A percentile compares a stretch with the other conserved stretches of the same genome.
Conservation (phyloP, 92 coral and sea anemone genomes). For the Zoanthus sansibaricus region DNA sequence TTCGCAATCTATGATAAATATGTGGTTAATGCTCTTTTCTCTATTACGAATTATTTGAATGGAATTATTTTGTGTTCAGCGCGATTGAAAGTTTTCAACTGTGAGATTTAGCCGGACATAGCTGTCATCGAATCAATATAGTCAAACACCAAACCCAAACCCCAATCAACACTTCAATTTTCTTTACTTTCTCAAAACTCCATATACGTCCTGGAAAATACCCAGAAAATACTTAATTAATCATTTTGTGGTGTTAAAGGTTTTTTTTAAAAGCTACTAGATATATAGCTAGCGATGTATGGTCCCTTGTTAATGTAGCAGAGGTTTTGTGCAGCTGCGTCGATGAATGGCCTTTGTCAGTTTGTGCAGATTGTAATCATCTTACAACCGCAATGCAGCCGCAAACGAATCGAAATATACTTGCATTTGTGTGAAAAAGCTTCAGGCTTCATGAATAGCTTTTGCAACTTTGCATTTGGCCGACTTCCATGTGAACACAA, state of each 20-base stretch:
- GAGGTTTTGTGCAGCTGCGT: constrained; percentile 27
- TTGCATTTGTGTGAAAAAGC: neutral
- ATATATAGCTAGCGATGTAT: neutral
- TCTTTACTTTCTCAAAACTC: neutral
- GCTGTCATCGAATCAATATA: constrained; percentile 9
- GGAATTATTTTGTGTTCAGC: constrained; percentile 19
- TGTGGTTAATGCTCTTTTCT: neutral
- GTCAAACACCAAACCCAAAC: neutral
- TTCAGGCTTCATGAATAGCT: constrained; percentile 1
- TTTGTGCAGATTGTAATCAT: neutral
- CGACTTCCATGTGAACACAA: neutral
- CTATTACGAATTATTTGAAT: constrained; percentile 19
- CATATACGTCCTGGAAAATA: neutral
- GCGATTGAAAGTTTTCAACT: constrained; percentile 5
- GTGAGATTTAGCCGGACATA: constrained; percentile 28
- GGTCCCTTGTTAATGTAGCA: neutral
- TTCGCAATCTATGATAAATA: too few relatives aligned
- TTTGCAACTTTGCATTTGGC: neutral
- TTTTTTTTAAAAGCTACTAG: neutral
- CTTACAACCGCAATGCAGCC: constrained; percentile 19
- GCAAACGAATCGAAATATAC: constrained; percentile 8
- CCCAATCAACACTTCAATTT: constrained; percentile 26
- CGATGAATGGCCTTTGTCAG: neutral
- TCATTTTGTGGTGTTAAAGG: neutral
- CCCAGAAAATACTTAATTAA: constrained; percentile 11